Evolutionary conservation across 2,888 invertebrate species (phyloP), one percentile per base, ranked within the genome.

Genomic region (Zeuzera pyrina): DNA sequence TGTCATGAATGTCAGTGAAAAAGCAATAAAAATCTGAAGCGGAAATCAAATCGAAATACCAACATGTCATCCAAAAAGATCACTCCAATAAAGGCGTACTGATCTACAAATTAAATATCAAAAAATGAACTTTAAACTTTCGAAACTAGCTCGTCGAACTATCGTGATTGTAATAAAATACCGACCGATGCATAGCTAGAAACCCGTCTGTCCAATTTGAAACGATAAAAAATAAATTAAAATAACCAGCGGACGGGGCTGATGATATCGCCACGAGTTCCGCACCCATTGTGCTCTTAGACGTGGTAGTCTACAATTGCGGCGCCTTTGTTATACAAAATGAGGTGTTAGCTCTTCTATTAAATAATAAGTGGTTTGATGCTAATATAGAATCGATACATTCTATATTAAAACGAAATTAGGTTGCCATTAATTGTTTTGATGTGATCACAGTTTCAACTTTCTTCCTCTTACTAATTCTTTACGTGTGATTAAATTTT

Each of bases 151-250:
- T 50, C 44, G 43, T 47, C 38, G 54, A 56, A 62, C 58, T 57
- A 70, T 69, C 74, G 54, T 60, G 71, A 74, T 71, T 59, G 59
- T 52, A 55, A 49, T 49, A 53, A 55, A 66, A 65, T 62, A 55
- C 50, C 56, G 50, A 38, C 50, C 44, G 58, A 57, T 60, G 60
- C 64, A 69, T 64, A n/a, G n/a, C n/a, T 63, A 62, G 64, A 61
- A 72, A 71, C 63, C 60, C 66, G 71, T 70, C 66, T 62, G 54
- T 72, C 69, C 71, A 71, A 78, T 74, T 71, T 67, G 66, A 68
- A 58, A 55, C 59, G 73, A 78, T 79, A 83, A 81, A 81, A 81
- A 83, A 79, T 65, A 78, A 83, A 81, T 81, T 79, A 81, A 81
- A 78, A 71, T 72, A 74, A 70, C 59, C 63, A 59, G 52, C 48